Conservation (phyloP, 2,797 vertebrate species). For the Melanotaenia maccullochi region DNA sequence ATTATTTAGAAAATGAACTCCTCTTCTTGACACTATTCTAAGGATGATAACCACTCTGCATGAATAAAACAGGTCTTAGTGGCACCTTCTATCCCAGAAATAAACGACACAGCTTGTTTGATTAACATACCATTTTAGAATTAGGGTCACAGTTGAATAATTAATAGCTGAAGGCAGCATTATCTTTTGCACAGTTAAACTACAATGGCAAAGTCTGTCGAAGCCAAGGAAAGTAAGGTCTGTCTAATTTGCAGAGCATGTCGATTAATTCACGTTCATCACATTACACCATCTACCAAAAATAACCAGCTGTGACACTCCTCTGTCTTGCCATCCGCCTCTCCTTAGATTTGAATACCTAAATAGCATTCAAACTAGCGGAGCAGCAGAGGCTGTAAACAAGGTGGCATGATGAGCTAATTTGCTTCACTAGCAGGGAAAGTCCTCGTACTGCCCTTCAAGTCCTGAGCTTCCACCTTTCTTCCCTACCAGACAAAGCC, state of each 20-base stretch:
- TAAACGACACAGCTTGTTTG: slow-evolving; percentile 23
- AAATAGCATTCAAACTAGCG: slow-evolving; percentile 54
- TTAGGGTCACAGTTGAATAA: slow-evolving; percentile 46
- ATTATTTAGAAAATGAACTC: slow-evolving; percentile 6
- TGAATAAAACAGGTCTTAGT: slow-evolving; percentile 1
- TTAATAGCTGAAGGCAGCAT: slow-evolving; percentile 23
- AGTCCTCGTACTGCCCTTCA: slow-evolving; percentile 24
- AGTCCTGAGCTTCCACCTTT: not conserved
- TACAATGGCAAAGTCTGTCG: slow-evolving; percentile 9
- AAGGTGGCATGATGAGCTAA: slow-evolving; percentile 9
- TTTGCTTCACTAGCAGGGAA: slow-evolving; percentile 28
- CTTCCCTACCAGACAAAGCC: not conserved
- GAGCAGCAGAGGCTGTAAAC: not conserved
- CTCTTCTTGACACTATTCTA: slow-evolving; percentile 3
- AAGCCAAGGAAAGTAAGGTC: slow-evolving; percentile 5
- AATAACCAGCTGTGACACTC: slow-evolving; percentile 38
- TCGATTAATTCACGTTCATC: slow-evolving; percentile 32
- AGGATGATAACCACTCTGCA: slow-evolving; percentile 18
- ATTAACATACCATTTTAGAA: slow-evolving; percentile 33
- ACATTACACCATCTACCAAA: slow-evolving; percentile 36
- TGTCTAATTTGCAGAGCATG: slow-evolving; percentile 32
- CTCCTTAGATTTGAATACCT: slow-evolving; percentile 53
- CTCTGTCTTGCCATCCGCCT: slow-evolving; percentile 2
- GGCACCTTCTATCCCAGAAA: slow-evolving; percentile 24
- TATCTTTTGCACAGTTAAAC: not conserved